These are phyloP conservation scores for Amiota minor DNA, from an alignment of 2,888 invertebrate genomes.

Conservation along the genomic window DNA sequence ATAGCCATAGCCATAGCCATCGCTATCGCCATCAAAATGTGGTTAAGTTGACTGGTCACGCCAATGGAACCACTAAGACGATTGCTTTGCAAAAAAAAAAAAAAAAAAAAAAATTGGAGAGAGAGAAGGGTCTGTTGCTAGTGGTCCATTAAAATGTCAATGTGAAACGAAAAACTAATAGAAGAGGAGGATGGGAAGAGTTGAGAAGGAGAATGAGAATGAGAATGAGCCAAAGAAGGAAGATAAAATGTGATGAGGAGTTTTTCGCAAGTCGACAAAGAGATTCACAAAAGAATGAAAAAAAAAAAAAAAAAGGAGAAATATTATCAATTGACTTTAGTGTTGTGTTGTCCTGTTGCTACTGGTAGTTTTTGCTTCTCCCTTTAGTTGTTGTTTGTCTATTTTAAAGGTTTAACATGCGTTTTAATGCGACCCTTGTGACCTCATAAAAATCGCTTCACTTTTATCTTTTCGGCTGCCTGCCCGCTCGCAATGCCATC, in stretches of 20 bases:
- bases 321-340: no score
- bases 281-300: no score
- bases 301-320: no score
- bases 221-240: not conserved
- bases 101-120: not conserved
- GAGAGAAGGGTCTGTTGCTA: not conserved
- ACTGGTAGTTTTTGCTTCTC: slow-evolving; percentile 22
- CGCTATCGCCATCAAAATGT: not conserved
- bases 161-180: slow-evolving; percentile 3
- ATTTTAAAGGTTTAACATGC: slow-evolving; percentile 53
- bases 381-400: slow-evolving; percentile 43
- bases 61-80: slow-evolving; percentile 28
- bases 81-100: slow-evolving; percentile 37
- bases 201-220: not conserved
- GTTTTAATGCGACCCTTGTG: slow-evolving; percentile 68
- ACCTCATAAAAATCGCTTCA: slow-evolving; percentile 56
- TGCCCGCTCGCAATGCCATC: no score
- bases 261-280: not conserved
- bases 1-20: slow-evolving; percentile 28
- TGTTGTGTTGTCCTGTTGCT: not conserved
- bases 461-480: no score
- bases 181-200: not conserved
- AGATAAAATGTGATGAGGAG: not conserved
- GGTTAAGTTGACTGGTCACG: slow-evolving; percentile 41
- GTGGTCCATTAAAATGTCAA: slow-evolving; percentile 64